Evolutionary conservation across 2,888 invertebrate genomes (phyloP), one percentile per base, ranked within the genome.

Genomic region (Epinotia ramella): DNA sequence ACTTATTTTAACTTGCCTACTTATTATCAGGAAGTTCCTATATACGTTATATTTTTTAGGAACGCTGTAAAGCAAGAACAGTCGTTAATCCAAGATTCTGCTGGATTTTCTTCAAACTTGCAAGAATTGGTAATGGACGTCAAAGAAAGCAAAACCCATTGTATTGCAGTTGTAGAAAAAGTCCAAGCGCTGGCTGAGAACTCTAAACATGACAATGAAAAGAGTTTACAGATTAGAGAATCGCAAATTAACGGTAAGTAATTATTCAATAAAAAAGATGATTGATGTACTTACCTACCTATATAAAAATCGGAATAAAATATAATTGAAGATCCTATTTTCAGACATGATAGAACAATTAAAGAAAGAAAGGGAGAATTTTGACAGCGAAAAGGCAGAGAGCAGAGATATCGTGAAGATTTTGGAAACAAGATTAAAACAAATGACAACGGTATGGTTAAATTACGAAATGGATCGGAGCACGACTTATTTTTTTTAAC

Each of bases 191-290:
- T 95, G 71, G 87, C 91, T 59, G 92, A 93, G 44, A 88, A 90
- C 40, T 87, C 94, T 3, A 92, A 93, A 76, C 82, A 83, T 18
- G 93, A 94, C n/a, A 87, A 88, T 64, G 95, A 95, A 76, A 93
- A 88, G 77, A 92, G 93, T 65, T 81, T 96, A 56, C 92, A 93
- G 81, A 86, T 89, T 0, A 95, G 95, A 82, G 96, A 96, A 87
- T 87, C 91, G 9, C 96, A 96, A 82, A 90, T 96, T 49, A 91
- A 88, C 83, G 90, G 96, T 95, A 53, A n/a, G 96, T 95, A 53
- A n/a, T 7, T 53, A 53, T n/a, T 6, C 16, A n/a, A n/a, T 53
- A n/a, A 6, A n/a, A n/a, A 53, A n/a, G 53, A 53, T 1, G 12
- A 13, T 28, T 28, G 24, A 28, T 20, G 20, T 20, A 20, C 20